phyloP scores from a whole-genome alignment of 2,113 vertebrate species.

The Regulus satrapa region DNA sequence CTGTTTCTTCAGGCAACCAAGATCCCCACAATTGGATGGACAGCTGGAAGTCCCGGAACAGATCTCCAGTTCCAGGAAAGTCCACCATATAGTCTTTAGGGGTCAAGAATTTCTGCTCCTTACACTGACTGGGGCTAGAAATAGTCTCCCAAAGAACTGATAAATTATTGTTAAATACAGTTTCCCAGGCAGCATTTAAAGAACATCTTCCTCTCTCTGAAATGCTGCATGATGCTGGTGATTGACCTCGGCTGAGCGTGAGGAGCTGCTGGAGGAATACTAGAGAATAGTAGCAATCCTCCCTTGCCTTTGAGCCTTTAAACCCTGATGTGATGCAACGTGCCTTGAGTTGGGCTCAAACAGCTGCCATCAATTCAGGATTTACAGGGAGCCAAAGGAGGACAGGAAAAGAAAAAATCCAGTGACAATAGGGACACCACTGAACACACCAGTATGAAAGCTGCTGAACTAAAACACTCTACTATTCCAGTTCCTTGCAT shows the following conservation, averaged over 20 bases:
- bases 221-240: slow-evolving; percentile 29
- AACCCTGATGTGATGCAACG: slow-evolving; percentile 43
- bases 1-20: not conserved
- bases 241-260: slow-evolving; percentile 44
- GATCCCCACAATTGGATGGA: not conserved
- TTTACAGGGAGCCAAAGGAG: slow-evolving; percentile 51
- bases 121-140: not conserved
- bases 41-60: not conserved
- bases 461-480: slow-evolving; percentile 8
- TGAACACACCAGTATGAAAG: slow-evolving; percentile 27
- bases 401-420: slow-evolving; percentile 5
- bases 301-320: slow-evolving; percentile 55
- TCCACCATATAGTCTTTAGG: not conserved
- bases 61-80: not conserved
- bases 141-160: not conserved
- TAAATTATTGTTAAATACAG: not conserved
- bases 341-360: slow-evolving; percentile 54
- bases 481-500: slow-evolving; percentile 21
- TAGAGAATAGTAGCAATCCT: slow-evolving; percentile 33
- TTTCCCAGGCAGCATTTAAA: slow-evolving; percentile 1
- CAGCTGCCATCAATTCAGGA: slow-evolving; percentile 52
- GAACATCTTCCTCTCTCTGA: slow-evolving; percentile 17
- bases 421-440: slow-evolving; percentile 48
- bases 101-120: not conserved
- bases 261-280: slow-evolving; percentile 47